These are phyloP conservation scores for Aleiodes leptofemur DNA, from an alignment of 2,888 invertebrate genomes.

Conservation along the genomic window DNA sequence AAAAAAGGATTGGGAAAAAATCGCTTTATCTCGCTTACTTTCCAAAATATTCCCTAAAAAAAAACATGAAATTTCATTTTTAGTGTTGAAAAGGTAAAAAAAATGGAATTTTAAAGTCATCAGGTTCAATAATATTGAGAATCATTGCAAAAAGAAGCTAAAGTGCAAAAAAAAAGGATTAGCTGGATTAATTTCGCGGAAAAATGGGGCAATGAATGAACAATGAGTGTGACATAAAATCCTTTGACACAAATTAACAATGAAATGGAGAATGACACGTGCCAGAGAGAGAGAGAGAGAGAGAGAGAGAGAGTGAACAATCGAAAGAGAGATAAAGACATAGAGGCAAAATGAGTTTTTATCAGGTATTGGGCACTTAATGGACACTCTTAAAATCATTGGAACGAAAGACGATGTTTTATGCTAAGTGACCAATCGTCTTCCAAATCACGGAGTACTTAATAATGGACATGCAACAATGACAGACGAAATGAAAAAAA, in stretches of 20 bases:
- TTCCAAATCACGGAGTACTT: slow-evolving; percentile 66
- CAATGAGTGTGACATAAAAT: slow-evolving; percentile 51
- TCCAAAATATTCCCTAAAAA: no score
- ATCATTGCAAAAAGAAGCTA: no score
- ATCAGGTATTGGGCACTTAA: slow-evolving; percentile 22
- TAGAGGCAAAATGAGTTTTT: slow-evolving; percentile 25
- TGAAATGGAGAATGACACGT: slow-evolving; percentile 45
- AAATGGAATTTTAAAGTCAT: background rate
- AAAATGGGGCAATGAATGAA: background rate
- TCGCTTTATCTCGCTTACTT: no score
- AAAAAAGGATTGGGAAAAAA: no score
- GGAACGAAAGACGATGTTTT: slow-evolving; percentile 64
- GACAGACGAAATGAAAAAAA: slow-evolving; percentile 26
- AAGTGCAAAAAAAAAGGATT: no score
- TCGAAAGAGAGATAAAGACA: slow-evolving; percentile 15
- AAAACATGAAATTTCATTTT: no score
- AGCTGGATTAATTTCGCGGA: background rate
- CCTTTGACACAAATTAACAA: slow-evolving; percentile 61
- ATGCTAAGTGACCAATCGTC: slow-evolving; percentile 67
- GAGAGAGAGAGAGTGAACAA: slow-evolving; percentile 38
- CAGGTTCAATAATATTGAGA: background rate
- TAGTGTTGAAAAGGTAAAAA: no score
- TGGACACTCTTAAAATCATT: slow-evolving; percentile 55
- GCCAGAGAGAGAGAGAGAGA: slow-evolving; percentile 34
- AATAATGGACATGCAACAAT: slow-evolving; percentile 62